Percentiles rank a stretch among this genome's conserved stretches.
phyloP scores from a whole-genome alignment of 92 coral and sea anemone species.

The Paramuricea clavata region DNA sequence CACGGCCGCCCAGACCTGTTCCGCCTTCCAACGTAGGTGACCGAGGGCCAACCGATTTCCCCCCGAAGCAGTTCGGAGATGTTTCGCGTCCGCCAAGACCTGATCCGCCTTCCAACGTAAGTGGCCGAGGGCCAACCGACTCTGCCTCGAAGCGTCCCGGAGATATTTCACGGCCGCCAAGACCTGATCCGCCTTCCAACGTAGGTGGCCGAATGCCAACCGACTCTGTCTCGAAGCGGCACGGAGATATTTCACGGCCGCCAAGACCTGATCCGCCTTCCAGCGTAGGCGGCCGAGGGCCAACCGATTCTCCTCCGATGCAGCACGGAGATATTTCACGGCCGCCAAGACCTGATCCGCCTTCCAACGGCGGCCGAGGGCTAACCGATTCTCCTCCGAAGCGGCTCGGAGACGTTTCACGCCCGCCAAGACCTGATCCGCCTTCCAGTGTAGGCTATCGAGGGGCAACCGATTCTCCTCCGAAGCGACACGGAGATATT shows the following conservation, averaged over 20 bases:
- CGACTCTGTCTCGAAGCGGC: background rate
- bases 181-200: background rate
- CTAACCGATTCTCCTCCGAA: background rate
- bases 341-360: background rate
- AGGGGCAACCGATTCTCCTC: background rate
- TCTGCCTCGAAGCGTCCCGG: background rate
- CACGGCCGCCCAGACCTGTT: background rate
- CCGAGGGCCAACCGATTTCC: background rate
- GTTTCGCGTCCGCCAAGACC: background rate
- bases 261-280: background rate
- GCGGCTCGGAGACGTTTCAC: background rate
- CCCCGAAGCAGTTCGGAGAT: background rate
- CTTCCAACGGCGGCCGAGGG: background rate
- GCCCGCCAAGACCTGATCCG: background rate
- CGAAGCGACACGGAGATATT: background rate
- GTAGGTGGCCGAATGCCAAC: background rate
- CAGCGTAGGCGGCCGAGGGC: background rate
- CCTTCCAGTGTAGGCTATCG: background rate
- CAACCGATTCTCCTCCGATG: background rate
- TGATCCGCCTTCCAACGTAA: background rate
- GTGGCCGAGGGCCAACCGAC: background rate
- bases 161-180: background rate
- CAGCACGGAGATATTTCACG: background rate
- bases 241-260: background rate
- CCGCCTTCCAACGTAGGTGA: background rate